Evolutionary conservation across 2,888 invertebrate species (phyloP).

Genomic region (Unio delphinus): DNA sequence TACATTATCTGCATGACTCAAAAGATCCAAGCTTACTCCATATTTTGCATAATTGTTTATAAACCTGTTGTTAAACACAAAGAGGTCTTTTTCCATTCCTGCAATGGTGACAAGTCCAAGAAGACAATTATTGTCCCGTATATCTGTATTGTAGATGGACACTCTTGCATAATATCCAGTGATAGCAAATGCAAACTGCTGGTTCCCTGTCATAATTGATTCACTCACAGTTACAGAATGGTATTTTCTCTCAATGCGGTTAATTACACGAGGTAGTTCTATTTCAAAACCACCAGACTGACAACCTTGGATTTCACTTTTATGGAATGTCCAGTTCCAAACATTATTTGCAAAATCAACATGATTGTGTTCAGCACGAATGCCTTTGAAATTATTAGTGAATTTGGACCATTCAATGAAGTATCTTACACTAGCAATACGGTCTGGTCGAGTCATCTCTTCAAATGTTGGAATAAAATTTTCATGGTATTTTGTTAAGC

Average conservation of each 20-base stretch:
- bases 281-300: conserved; percentile 89
- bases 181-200: conserved; percentile 86
- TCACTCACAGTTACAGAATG: conserved; percentile 91
- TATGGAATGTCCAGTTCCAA: conserved; percentile 93
- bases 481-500: conserved; percentile 69
- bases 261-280: conserved; percentile 86
- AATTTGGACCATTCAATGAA: conserved; percentile 90
- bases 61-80: conserved; percentile 85
- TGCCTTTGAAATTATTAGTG: conserved; percentile 85
- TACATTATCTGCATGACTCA: conserved; percentile 87
- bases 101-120: conserved; percentile 71
- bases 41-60: conserved; percentile 85
- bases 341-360: conserved; percentile 96
- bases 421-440: conserved; percentile 80
- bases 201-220: conserved; percentile 89
- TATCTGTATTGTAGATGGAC: conserved; percentile 88
- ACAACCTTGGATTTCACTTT: conserved; percentile 89
- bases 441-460: conserved; percentile 77
- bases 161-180: conserved; percentile 94
- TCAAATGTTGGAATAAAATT: conserved; percentile 67
- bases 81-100: conserved; percentile 97
- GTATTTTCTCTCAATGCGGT: conserved; percentile 47
- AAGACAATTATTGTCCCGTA: conserved; percentile 87
- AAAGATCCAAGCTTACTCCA: conserved; percentile 89
- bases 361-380: conserved; percentile 90